Percentiles rank a stretch among this genome's conserved stretches.
Conservation (phyloP, 2,113 vertebrate genomes). For the Bufo bufo region DNA sequence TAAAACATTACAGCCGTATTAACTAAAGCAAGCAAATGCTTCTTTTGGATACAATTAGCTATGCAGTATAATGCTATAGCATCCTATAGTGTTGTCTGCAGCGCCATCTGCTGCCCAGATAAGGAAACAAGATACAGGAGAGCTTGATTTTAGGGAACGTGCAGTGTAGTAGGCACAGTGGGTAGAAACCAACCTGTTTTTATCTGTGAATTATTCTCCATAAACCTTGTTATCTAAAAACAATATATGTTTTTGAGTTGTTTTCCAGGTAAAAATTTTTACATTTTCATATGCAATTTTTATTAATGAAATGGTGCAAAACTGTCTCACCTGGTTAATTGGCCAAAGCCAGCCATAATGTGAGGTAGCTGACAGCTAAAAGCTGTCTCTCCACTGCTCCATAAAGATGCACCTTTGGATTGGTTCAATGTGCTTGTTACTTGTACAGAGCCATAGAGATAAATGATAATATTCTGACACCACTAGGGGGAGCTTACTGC, state of each 20-base stretch:
- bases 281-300: neutral
- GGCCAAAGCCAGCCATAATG: neutral
- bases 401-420: neutral
- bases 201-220: neutral
- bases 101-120: constrained; percentile 33
- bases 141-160: neutral
- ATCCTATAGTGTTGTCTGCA: constrained; percentile 25
- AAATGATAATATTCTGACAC: too few relatives aligned
- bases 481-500: too few relatives aligned
- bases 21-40: neutral
- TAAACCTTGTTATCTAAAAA: neutral
- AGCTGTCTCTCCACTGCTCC: neutral
- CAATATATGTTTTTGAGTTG: too few relatives aligned
- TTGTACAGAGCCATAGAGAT: neutral
- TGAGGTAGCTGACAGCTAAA: neutral
- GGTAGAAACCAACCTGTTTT: neutral
- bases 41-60: neutral
- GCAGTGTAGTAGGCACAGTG: neutral
- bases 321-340: neutral
- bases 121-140: neutral
- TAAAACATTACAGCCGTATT: neutral
- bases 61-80: neutral
- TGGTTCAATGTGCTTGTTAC: neutral
- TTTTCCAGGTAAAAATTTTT: too few relatives aligned
- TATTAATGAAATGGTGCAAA: neutral